A percentile compares a stretch with the other conserved stretches of the same genome.
These are phyloP conservation scores for Neoascia interrupta DNA, from an alignment of 2,888 invertebrate species.

Conservation along the genomic window DNA sequence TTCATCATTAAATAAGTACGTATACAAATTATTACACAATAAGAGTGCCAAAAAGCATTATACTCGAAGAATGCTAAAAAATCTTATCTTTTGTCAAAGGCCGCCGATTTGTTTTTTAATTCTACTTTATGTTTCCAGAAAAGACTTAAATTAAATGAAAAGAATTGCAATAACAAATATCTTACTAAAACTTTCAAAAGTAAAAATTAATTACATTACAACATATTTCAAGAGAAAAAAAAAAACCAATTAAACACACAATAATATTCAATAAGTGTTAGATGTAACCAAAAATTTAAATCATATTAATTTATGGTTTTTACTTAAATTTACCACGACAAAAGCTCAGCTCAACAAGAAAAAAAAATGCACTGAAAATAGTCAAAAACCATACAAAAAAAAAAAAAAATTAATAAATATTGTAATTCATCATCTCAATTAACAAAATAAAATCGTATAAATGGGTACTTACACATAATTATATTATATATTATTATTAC, in stretches of 20 bases:
- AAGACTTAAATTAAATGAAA: constrained; percentile 18
- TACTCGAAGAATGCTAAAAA: too few relatives aligned
- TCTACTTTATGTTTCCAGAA: background rate
- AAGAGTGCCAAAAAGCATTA: constrained; percentile 58
- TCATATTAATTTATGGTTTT: constrained; percentile 54
- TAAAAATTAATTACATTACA: constrained; percentile 1
- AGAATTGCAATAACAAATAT: constrained; percentile 45
- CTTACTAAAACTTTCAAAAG: constrained; percentile 17
- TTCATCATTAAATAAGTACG: constrained; percentile 40
- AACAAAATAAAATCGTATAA: constrained; percentile 61
- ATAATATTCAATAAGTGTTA: constrained; percentile 65
- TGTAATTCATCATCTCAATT: constrained; percentile 67
- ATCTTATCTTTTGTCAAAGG: constrained; percentile 46
- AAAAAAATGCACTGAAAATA: constrained; percentile 71
- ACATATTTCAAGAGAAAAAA: constrained; percentile 20
- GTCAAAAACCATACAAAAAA: constrained; percentile 70
- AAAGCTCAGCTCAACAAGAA: constrained; percentile 51
- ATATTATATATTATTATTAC: constrained; percentile 39
- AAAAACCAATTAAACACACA: constrained; percentile 51
- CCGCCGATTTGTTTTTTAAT: constrained; percentile 15
- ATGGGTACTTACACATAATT: constrained; percentile 56
- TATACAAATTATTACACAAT: constrained; percentile 56
- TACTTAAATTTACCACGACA: constrained; percentile 45
- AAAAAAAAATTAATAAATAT: constrained; percentile 55
- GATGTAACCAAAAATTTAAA: constrained; percentile 63